Conservation (phyloP, 2,888 invertebrate species). For the Pecten maximus region DNA sequence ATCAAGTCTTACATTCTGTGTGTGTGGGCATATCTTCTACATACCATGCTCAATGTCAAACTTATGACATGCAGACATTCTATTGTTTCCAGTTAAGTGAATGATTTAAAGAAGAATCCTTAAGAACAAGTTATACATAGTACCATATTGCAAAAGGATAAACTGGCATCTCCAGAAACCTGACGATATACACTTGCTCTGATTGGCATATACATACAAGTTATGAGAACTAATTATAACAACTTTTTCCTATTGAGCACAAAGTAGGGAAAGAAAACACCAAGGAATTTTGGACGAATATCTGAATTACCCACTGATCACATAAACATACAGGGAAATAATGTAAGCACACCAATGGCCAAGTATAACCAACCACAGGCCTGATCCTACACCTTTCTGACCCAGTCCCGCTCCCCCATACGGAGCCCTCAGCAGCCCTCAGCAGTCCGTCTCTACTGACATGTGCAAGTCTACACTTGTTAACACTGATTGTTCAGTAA, state of each 20-base stretch:
- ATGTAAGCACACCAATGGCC: not conserved
- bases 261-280: not conserved
- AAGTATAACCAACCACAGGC: not conserved
- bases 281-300: not conserved
- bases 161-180: not conserved
- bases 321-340: not conserved
- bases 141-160: too few relatives aligned
- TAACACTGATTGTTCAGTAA: not conserved
- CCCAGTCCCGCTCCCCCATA: not conserved
- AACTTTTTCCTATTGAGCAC: not conserved
- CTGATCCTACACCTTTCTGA: not conserved
- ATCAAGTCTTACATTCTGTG: too few relatives aligned
- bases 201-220: not conserved
- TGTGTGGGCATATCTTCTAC: too few relatives aligned
- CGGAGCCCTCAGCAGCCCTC: not conserved
- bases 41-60: too few relatives aligned
- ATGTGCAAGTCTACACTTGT: not conserved
- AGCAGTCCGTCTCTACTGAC: not conserved
- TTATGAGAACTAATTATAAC: not conserved
- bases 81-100: too few relatives aligned
- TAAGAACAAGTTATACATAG: too few relatives aligned
- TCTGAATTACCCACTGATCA: not conserved
- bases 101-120: too few relatives aligned
- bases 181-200: not conserved
- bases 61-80: too few relatives aligned